Percentiles rank a stretch among this genome's conserved stretches.
These are phyloP conservation scores for Pseudomyrmex concolor DNA, from an alignment of 1,140 invertebrate species.

Conservation along the genomic window DNA sequence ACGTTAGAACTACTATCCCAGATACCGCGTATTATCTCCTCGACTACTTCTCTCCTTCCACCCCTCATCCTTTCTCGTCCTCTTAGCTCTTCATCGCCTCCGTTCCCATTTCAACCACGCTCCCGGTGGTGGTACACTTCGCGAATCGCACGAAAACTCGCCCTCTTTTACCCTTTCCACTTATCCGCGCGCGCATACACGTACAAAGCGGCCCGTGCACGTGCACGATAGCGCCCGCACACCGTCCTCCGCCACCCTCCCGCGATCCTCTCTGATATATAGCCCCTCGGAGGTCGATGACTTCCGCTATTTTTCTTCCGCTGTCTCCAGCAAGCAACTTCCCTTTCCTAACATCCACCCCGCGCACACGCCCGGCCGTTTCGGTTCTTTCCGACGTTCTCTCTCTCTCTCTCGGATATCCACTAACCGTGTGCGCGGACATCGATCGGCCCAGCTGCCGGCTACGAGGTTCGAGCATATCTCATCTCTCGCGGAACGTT, in stretches of 20 bases:
- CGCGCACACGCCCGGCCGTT: conserved; percentile 65
- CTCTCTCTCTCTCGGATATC: conserved; percentile 72
- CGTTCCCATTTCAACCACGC: conserved; percentile 56
- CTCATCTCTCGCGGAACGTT: conserved; percentile 42
- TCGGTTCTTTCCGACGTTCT: conserved; percentile 71
- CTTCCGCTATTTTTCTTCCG: conserved; percentile 91
- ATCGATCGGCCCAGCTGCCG: conserved; percentile 71
- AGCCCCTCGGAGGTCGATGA: conserved; percentile 90
- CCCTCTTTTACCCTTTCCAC: conserved; percentile 78
- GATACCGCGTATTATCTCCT: conserved; percentile 64
- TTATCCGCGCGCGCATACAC: conserved; percentile 61
- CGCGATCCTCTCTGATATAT: conserved; percentile 88
- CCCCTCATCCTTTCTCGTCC: conserved; percentile 23
- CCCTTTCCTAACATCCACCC: conserved; percentile 80
- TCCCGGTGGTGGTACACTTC: conserved; percentile 68
- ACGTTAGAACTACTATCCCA: conserved; percentile 76
- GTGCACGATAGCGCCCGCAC: conserved; percentile 34
- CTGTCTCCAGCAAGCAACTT: conserved; percentile 86
- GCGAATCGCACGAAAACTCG: conserved; percentile 59
- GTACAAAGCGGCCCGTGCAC: neutral
- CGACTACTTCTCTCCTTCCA: neutral
- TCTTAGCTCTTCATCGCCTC: conserved; percentile 47
- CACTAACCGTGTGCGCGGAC: conserved; percentile 72
- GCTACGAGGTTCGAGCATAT: conserved; percentile 53
- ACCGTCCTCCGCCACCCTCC: conserved; percentile 69